These are phyloP conservation scores for Muntiacus muntjak DNA, from an alignment of 2,113 vertebrate species.

Conservation along the genomic window DNA sequence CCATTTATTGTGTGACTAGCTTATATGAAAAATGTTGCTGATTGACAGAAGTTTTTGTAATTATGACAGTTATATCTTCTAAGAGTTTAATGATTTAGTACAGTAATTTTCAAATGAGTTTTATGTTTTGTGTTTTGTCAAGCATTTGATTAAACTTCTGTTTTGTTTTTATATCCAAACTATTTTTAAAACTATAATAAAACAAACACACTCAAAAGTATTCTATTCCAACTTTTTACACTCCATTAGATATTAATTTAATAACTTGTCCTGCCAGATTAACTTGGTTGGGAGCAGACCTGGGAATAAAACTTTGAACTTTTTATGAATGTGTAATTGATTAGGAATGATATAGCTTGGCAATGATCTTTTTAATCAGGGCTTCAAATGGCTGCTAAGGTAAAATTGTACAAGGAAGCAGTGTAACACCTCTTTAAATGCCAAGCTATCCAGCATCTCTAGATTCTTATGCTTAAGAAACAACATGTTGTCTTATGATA, in stretches of 20 bases:
- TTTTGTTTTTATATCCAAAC: not conserved
- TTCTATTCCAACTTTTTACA: not conserved
- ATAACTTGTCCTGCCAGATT: not conserved
- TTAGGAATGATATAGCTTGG: not conserved
- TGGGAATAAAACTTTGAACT: not conserved
- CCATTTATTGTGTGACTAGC: not conserved
- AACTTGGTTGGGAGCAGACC: not conserved
- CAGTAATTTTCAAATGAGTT: not conserved
- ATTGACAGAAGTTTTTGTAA: not conserved
- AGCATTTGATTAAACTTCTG: not conserved
- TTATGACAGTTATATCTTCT: not conserved
- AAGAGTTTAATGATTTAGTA: not conserved
- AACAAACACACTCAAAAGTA: not conserved
- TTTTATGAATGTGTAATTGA: not conserved
- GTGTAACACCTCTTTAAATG: not conserved
- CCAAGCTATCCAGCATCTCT: not conserved
- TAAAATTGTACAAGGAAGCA: not conserved
- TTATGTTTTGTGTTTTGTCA: not conserved
- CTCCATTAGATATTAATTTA: not conserved
- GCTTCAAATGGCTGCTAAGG: not conserved
- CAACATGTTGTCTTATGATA: not conserved
- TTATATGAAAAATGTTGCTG: not conserved
- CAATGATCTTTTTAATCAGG: not conserved
- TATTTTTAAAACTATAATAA: not conserved
- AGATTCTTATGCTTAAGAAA: not conserved